Percentiles rank a stretch among this genome's conserved stretches.
Conservation (phyloP, 2,888 invertebrate genomes). For the Sussaba pulchella region DNA sequence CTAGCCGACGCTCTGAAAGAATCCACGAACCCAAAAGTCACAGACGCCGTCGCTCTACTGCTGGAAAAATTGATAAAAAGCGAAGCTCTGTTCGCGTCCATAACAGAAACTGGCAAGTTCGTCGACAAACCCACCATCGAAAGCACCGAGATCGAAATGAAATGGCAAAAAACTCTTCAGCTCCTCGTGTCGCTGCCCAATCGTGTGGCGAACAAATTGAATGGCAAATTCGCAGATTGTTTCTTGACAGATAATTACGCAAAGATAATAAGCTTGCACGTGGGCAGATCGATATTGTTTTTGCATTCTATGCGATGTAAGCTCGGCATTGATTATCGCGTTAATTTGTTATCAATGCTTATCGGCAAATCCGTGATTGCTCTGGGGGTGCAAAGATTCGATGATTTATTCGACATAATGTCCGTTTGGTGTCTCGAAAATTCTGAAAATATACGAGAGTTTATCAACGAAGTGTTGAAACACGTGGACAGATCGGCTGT, state of each 20-base stretch:
- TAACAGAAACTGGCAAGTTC: constrained; percentile 82
- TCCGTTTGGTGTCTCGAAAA: constrained; percentile 84
- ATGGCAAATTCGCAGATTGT: constrained; percentile 86
- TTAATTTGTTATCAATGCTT: constrained; percentile 85
- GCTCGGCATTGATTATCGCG: constrained; percentile 81
- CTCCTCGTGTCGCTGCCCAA: constrained; percentile 89
- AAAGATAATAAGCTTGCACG: constrained; percentile 87
- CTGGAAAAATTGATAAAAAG: constrained; percentile 86
- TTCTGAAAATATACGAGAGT: constrained; percentile 68
- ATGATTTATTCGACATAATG: constrained; percentile 86
- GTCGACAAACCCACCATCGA: constrained; percentile 70
- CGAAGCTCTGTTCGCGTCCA: constrained; percentile 86
- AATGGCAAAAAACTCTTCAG: constrained; percentile 87
- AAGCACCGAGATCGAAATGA: constrained; percentile 74
- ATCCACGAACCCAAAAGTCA: constrained; percentile 77
- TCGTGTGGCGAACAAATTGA: constrained; percentile 89
- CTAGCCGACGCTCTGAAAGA: constrained; percentile 85
- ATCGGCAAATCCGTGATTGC: constrained; percentile 88
- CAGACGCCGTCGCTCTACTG: constrained; percentile 83
- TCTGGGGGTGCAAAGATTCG: constrained; percentile 86
- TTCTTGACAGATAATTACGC: constrained; percentile 87
- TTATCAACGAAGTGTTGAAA: constrained; percentile 85
- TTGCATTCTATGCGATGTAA: constrained; percentile 84
- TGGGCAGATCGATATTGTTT: constrained; percentile 87
- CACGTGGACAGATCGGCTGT: constrained; percentile 87